These are phyloP conservation scores for Pholis gunnellus DNA, from an alignment of 2,113 vertebrate species.

Conservation along the genomic window DNA sequence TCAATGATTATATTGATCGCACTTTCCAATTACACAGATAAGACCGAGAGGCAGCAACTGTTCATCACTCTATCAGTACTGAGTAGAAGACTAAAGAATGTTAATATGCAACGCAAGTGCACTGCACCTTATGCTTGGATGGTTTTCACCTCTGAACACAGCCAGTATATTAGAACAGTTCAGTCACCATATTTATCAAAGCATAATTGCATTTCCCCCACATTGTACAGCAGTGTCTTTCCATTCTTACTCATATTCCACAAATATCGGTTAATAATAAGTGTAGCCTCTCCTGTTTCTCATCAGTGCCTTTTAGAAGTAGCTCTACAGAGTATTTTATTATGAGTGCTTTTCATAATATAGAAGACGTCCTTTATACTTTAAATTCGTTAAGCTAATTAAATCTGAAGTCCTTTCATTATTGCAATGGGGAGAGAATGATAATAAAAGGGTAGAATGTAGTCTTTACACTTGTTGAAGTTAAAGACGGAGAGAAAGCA, in stretches of 20 bases:
- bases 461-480: background rate
- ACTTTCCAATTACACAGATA: constrained; percentile 23
- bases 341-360: background rate
- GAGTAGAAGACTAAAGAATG: background rate
- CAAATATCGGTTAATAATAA: background rate
- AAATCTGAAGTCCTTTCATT: constrained; percentile 9
- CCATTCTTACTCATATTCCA: background rate
- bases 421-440: background rate
- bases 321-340: background rate
- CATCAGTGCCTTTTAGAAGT: background rate
- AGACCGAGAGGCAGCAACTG: constrained; percentile 9
- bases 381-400: constrained; percentile 28
- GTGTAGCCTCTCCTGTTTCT: background rate
- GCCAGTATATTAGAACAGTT: background rate
- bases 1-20: constrained; percentile 27
- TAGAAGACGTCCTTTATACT: background rate
- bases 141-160: background rate
- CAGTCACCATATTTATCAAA: constrained; percentile 2
- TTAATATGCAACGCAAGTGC: constrained; percentile 16
- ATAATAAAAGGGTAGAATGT: background rate
- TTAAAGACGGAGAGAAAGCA: background rate
- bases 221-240: background rate
- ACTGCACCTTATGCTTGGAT: background rate
- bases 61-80: constrained; percentile 28
- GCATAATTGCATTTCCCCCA: background rate